Base-by-base conservation (phyloP, 2,888 invertebrate species). In the Galerucella pusilla region DNA sequence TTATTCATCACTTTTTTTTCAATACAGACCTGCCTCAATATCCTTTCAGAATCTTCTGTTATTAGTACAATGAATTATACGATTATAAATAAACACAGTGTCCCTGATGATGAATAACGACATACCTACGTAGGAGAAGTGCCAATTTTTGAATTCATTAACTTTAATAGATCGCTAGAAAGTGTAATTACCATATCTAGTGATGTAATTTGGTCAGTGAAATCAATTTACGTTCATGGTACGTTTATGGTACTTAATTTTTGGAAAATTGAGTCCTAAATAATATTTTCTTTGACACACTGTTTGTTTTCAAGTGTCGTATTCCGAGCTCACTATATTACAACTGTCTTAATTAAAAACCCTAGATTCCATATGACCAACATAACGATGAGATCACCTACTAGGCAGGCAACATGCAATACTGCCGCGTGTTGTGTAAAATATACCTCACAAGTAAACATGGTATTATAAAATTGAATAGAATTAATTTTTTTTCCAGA, bases 41-140 rank as follows among this genome's bases (percentile, higher is more conserved):
- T 25, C 6, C 14, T 49, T 66, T 49, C 16, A 52, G 11, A 2
- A 67, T 20, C 25, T 25, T 60, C 6, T 60, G 28, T 60, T 60
- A 60, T 64, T 64, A 49, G 46, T 28, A 71, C 54, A 64, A 71
- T 71, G 63, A n/a, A 65, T 16, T 2, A 20, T 57, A 57, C 54
- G 64, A 35, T 35, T 70, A 71, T 63, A 49, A 49, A 49, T 49
- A 49, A 49, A 11, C 35, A 63, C 25, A 52, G 20, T 52, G 49
- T 65, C 63, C 45, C 63, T 65, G n/a, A 52, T 52, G 65, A 65
- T 71, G 71, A 64, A 46, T 65, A 71, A 71, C 65, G 65, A 64
- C n/a, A 65, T 65, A 65, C 42, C 45, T 35, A 64, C n/a, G 65
- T 65, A 35, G 65, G 20, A 46, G 20, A 60, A 59, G 59, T 68